phyloP scores from a whole-genome alignment of 2,797 vertebrate genomes.

The Sarcophilus harrisii region DNA sequence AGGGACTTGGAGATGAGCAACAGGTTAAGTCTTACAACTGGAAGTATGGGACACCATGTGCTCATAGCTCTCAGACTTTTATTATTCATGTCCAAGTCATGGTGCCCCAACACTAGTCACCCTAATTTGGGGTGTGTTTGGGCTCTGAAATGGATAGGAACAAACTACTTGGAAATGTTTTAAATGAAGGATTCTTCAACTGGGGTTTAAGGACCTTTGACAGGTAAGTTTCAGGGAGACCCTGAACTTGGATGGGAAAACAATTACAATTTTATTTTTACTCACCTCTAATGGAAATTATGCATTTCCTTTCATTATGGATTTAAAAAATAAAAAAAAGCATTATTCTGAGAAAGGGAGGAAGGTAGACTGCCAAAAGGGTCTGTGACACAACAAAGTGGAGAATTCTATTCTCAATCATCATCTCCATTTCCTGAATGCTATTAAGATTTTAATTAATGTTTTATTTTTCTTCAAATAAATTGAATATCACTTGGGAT shows the following conservation, averaged over 20 bases:
- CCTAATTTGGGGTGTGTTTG: neutral
- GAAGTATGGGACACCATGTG: neutral
- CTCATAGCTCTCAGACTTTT: neutral
- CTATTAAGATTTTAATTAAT: constrained; percentile 27
- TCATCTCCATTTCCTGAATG: constrained; percentile 20
- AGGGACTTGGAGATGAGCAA: neutral
- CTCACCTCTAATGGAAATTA: too few species aligned
- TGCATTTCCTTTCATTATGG: too few species aligned
- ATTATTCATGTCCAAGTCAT: neutral
- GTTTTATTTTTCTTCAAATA: constrained; percentile 29
- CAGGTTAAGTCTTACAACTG: neutral
- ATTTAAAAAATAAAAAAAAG: too few species aligned
- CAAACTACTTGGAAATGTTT: neutral
- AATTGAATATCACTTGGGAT: neutral
- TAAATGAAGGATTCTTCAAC: neutral
- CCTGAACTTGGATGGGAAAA: too few species aligned
- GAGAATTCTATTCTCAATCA: neutral
- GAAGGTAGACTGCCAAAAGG: too few species aligned
- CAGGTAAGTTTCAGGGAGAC: neutral
- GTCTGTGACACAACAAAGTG: too few species aligned
- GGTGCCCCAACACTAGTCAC: neutral
- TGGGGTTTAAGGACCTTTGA: neutral
- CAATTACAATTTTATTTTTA: too few species aligned
- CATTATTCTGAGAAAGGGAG: too few species aligned
- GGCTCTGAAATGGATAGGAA: neutral